These are phyloP conservation scores for Euspilapteryx auroguttella DNA, from an alignment of 2,888 invertebrate genomes.

Conservation along the genomic window DNA sequence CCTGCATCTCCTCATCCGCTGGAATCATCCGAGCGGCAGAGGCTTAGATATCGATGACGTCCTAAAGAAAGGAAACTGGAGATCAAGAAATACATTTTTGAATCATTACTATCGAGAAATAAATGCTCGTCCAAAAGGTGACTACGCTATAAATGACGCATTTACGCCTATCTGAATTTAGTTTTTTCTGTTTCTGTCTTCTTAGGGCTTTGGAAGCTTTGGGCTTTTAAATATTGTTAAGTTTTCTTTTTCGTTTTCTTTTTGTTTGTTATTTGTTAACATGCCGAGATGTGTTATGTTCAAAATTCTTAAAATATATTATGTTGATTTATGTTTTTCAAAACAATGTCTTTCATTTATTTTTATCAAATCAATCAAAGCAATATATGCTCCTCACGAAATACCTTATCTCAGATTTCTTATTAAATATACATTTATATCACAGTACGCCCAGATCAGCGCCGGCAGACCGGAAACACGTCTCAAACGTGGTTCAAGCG, in stretches of 20 bases:
- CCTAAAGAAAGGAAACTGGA: conserved; percentile 1
- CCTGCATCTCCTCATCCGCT: background rate
- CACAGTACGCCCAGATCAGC: conserved; percentile 1
- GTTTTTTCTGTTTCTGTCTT: too few species aligned
- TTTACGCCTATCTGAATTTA: too few species aligned
- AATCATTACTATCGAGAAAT: conserved; percentile 2
- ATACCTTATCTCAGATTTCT: background rate
- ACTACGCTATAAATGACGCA: too few species aligned
- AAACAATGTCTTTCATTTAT: too few species aligned
- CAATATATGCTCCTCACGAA: background rate
- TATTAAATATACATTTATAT: background rate
- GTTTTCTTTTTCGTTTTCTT: too few species aligned
- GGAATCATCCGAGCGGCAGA: background rate
- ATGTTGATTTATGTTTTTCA: too few species aligned
- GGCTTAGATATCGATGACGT: conserved; percentile 2
- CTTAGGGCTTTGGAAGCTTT: too few species aligned
- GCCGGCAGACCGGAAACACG: conserved; percentile 3
- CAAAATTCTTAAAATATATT: too few species aligned
- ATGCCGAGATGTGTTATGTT: too few species aligned
- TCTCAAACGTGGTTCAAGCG: background rate
- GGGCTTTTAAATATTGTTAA: too few species aligned
- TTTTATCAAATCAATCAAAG: background rate
- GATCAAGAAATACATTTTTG: conserved; percentile 1
- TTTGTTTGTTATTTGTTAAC: too few species aligned
- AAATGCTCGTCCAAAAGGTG: background rate